phyloP scores from a whole-genome alignment of 1,140 invertebrate genomes.

The Cotesia vestalis region DNA sequence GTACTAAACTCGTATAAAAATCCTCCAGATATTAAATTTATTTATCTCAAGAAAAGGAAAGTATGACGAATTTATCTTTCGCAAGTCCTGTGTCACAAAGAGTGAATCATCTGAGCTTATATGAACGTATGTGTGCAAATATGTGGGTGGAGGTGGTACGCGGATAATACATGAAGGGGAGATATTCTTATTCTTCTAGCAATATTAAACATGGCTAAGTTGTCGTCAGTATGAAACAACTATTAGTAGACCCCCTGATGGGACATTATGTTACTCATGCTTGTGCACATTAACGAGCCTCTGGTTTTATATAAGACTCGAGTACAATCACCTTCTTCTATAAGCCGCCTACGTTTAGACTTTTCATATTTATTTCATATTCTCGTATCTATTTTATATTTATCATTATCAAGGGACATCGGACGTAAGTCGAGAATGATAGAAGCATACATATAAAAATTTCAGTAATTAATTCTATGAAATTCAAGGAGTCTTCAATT shows the following conservation, averaged over 20 bases:
- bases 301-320: conserved; percentile 23
- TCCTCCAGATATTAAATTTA: too few relatives aligned
- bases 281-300: conserved; percentile 50
- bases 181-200: conserved; percentile 18
- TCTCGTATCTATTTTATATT: conserved; percentile 10
- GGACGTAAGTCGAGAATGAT: too few relatives aligned
- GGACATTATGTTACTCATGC: conserved; percentile 48
- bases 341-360: conserved; percentile 42
- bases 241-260: conserved; percentile 50
- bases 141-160: conserved; percentile 17
- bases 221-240: conserved; percentile 50
- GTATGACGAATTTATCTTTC: conserved; percentile 7
- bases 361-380: conserved; percentile 11
- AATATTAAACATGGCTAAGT: conserved; percentile 49
- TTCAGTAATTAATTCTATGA: too few relatives aligned
- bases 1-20: too few relatives aligned
- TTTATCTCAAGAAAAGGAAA: neutral
- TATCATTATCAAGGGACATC: neutral
- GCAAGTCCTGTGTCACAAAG: conserved; percentile 2
- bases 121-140: too few relatives aligned
- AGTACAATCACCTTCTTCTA: conserved; percentile 35
- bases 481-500: too few relatives aligned
- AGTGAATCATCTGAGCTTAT: conserved; percentile 37
- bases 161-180: neutral
- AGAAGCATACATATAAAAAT: too few relatives aligned